Percentiles rank a stretch among this genome's conserved stretches.
phyloP scores from a whole-genome alignment of 92 coral and sea anemone genomes.

The Epizoanthus stellaris region DNA sequence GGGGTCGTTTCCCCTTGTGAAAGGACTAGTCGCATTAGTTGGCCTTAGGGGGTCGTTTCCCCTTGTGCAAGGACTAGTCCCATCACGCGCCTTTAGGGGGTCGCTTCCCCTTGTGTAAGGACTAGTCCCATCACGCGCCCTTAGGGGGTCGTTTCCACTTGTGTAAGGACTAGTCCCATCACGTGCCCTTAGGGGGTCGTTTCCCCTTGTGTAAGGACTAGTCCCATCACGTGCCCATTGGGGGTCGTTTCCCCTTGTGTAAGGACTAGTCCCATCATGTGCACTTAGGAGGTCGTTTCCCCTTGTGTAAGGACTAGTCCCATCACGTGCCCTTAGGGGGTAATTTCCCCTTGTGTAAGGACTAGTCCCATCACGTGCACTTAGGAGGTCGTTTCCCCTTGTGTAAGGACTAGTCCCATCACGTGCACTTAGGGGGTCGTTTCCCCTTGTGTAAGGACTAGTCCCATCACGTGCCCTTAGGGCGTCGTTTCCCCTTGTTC shows the following conservation, averaged over 20 bases:
- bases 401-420: neutral
- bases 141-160: slow-evolving; percentile 9
- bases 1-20: neutral
- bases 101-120: too few species aligned
- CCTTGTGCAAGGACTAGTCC: neutral
- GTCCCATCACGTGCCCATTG: neutral
- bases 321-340: slow-evolving; percentile 20
- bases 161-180: slow-evolving; percentile 2
- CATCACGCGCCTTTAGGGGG: too few species aligned
- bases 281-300: slow-evolving; percentile 8
- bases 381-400: slow-evolving; percentile 12
- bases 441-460: neutral
- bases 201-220: neutral
- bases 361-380: slow-evolving; percentile 10
- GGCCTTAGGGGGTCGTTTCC: slow-evolving; percentile 5
- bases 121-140: slow-evolving; percentile 11
- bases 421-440: slow-evolving; percentile 10
- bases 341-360: neutral
- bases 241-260: neutral
- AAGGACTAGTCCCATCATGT: slow-evolving; percentile 10
- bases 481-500: neutral
- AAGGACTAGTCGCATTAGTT: neutral
- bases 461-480: too few species aligned
- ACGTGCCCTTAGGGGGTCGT: slow-evolving; percentile 9
- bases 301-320: slow-evolving; percentile 5